phyloP scores from a whole-genome alignment of 2,113 vertebrate genomes.

The Colinus virginianus region DNA sequence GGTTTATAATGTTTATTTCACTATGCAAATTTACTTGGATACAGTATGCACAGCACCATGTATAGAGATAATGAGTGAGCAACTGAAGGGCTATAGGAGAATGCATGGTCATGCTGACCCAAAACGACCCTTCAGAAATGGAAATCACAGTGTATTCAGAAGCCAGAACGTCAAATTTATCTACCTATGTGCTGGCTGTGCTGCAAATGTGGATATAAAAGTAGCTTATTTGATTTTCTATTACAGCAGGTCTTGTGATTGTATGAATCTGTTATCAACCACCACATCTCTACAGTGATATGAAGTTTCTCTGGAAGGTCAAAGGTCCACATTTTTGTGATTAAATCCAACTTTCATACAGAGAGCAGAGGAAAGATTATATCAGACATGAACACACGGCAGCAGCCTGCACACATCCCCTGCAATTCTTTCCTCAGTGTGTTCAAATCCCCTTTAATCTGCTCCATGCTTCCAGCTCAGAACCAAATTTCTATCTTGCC shows the following conservation, averaged over 20 bases:
- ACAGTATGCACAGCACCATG: not conserved
- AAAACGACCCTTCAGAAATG: not conserved
- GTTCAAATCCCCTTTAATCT: not conserved
- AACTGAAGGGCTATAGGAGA: not conserved
- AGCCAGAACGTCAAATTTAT: not conserved
- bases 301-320: not conserved
- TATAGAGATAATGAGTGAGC: not conserved
- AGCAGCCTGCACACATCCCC: not conserved
- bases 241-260: not conserved
- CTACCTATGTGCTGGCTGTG: not conserved
- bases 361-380: not conserved
- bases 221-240: rapidly evolving
- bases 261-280: not conserved
- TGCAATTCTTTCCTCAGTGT: not conserved
- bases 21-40: not conserved
- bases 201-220: not conserved
- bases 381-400: not conserved
- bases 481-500: rapidly evolving
- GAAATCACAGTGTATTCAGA: not conserved
- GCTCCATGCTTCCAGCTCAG: not conserved
- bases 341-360: not conserved
- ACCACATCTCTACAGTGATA: rapidly evolving
- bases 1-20: not conserved
- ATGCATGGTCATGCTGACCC: not conserved
- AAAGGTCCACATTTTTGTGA: not conserved